Evolutionary conservation across 1,140 invertebrate species (phyloP), one percentile per base, ranked within the genome.

Genomic region (Wiebesia pumilae): DNA sequence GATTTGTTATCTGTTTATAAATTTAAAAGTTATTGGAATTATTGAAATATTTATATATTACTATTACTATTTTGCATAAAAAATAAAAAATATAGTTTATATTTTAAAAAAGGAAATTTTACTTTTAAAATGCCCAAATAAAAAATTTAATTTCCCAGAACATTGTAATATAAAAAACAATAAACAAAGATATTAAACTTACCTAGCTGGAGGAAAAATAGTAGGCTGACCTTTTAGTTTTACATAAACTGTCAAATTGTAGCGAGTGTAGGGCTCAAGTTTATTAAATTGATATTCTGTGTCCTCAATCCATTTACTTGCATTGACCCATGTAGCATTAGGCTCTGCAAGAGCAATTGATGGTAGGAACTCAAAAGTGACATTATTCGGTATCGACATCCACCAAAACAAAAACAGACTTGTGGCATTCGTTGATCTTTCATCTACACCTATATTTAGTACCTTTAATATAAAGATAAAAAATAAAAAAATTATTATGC

Each of bases 161-260:
- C 6, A 69, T 33, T 69, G 19, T n/a, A 65, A 6, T 33, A n/a
- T n/a, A 33, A 69, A 30, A 33, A 21, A 19, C 33, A 21, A 40
- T 24, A 10, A 27, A 35, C 10, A 40, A 24, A 80, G 7, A 27
- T 62, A 43, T 62, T 69, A 62, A 73, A 80, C 47, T 40, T 67
- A 87, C 85, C 95, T 95, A 19, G 94, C 94, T 1, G 96, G 96
- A 1, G 95, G 94, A 83, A 95, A 96, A 0, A 93, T 91, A 4
- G 88, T 91, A 0, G 80, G 86, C 27, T 92, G 89, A 0, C 94
- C 94, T 88, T 95, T 95, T 12, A 95, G 89, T 78, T 95, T 93
- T 0, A 97, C 96, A 90, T 96, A 97, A 14, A 98, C 96, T 0
- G 96, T 97, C 73, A 97, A 93, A 89, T 97, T 97, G 90, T 98